phyloP scores from a whole-genome alignment of 2,113 vertebrate species.

The Phocoena phocoena region DNA sequence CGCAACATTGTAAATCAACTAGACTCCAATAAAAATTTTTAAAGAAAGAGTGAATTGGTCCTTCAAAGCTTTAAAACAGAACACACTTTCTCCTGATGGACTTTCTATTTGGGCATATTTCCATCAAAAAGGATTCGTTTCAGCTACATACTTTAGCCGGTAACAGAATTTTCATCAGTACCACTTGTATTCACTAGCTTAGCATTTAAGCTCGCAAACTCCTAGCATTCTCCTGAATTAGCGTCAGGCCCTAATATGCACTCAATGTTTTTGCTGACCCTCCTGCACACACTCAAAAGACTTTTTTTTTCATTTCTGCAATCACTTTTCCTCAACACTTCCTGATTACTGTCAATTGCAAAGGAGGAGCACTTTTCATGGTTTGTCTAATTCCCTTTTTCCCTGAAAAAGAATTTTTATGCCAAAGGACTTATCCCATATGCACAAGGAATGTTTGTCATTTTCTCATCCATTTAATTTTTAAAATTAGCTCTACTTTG shows the following conservation, averaged over 20 bases:
- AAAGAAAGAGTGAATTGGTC: not conserved
- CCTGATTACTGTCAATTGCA: conserved; percentile 62
- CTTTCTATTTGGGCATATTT: not conserved
- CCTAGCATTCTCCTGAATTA: conserved; percentile 27
- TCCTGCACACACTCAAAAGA: conserved; percentile 32
- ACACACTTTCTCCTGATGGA: not conserved
- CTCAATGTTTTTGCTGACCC: conserved; percentile 44
- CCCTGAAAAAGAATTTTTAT: not conserved
- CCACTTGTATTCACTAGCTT: conserved; percentile 13
- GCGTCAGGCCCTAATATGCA: conserved; percentile 16
- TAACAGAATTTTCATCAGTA: conserved; percentile 50
- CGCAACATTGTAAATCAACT: not conserved
- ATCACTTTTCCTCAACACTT: conserved; percentile 51
- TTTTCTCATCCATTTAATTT: conserved; percentile 12
- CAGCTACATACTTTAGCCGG: not conserved
- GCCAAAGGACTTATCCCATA: conserved; percentile 31
- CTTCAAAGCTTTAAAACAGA: conserved; percentile 36
- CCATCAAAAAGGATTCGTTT: not conserved
- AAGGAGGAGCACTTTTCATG: conserved; percentile 27
- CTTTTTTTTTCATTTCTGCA: conserved; percentile 26
- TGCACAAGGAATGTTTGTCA: not conserved
- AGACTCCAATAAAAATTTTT: not conserved
- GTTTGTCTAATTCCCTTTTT: conserved; percentile 49
- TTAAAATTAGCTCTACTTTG: conserved; percentile 50
- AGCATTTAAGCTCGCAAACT: conserved; percentile 42